Percentiles rank a stretch among this genome's conserved stretches.
Conservation (phyloP, 2,797 vertebrate species). For the Gambusia yucatana region DNA sequence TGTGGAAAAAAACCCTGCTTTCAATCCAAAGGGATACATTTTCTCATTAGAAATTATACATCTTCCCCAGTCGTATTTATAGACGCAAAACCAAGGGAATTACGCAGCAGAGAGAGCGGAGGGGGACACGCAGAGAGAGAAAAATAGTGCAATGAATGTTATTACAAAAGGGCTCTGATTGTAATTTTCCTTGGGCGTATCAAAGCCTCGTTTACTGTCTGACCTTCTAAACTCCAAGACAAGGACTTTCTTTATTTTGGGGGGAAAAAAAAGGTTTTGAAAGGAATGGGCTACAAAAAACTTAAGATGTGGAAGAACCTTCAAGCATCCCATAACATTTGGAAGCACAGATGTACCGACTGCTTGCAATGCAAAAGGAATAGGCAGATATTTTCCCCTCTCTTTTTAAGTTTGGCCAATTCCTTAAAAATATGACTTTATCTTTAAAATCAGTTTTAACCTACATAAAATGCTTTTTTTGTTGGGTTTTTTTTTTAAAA, state of each 20-base stretch:
- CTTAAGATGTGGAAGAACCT: conserved; percentile 32
- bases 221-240: conserved; percentile 81
- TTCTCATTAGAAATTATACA: conserved; percentile 85
- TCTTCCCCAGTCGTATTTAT: conserved; percentile 81
- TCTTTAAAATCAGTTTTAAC: not conserved
- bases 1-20: conserved; percentile 70
- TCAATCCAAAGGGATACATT: conserved; percentile 85
- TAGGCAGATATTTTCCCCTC: not conserved
- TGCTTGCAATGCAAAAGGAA: not conserved
- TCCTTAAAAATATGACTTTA: not conserved
- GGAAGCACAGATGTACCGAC: not conserved
- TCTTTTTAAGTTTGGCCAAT: not conserved
- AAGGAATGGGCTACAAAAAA: conserved; percentile 22
- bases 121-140: conserved; percentile 51
- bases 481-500: not conserved
- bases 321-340: conserved; percentile 27
- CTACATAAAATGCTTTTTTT: not conserved
- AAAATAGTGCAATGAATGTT: conserved; percentile 81
- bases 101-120: conserved; percentile 69
- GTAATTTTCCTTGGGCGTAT: conserved; percentile 81
- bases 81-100: conserved; percentile 85
- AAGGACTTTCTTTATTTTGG: conserved; percentile 80
- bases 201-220: conserved; percentile 80
- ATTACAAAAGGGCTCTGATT: conserved; percentile 81
- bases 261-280: conserved; percentile 8